Evolutionary conservation across 1,140 invertebrate genomes (phyloP).

Genomic region (Dendroctonus ponderosae): DNA sequence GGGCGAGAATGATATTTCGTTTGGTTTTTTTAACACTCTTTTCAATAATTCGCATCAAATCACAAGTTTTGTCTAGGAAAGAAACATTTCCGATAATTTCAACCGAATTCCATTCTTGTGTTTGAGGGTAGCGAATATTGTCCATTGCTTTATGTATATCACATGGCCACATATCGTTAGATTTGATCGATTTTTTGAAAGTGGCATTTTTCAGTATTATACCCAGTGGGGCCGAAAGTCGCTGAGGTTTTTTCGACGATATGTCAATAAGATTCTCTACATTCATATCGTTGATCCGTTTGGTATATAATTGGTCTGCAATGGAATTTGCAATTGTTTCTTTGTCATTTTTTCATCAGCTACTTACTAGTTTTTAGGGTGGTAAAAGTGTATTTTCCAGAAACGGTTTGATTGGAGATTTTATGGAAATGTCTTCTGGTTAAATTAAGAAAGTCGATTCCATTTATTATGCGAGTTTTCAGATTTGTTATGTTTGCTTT

Average conservation of each 20-base stretch:
- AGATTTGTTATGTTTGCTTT: conserved; percentile 36
- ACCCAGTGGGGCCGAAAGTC: conserved; percentile 25
- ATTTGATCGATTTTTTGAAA: conserved; percentile 35
- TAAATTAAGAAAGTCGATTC: conserved; percentile 36
- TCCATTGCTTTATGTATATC: conserved; percentile 33
- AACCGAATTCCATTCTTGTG: conserved; percentile 32
- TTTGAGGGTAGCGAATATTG: conserved; percentile 36
- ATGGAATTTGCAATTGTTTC: conserved; percentile 16
- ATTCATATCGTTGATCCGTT: conserved; percentile 41
- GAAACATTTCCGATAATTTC: conserved; percentile 36
- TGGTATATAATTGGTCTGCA: conserved; percentile 41
- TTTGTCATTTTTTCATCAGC: background rate
- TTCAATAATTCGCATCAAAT: conserved; percentile 36
- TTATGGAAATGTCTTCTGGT: conserved; percentile 38
- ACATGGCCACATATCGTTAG: conserved; percentile 32
- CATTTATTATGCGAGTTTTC: conserved; percentile 35
- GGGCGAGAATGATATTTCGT: conserved; percentile 33
- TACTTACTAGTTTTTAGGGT: conserved; percentile 15
- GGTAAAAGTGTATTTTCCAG: conserved; percentile 35
- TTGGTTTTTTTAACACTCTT: conserved; percentile 36
- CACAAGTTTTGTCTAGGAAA: conserved; percentile 32
- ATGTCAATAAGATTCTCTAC: conserved; percentile 39
- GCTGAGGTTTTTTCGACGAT: conserved; percentile 32
- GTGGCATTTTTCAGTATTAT: conserved; percentile 27
- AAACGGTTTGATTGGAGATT: conserved; percentile 38